These are phyloP conservation scores for Chiroxiphia lanceolata DNA, from an alignment of 2,797 vertebrate species.

Conservation along the genomic window DNA sequence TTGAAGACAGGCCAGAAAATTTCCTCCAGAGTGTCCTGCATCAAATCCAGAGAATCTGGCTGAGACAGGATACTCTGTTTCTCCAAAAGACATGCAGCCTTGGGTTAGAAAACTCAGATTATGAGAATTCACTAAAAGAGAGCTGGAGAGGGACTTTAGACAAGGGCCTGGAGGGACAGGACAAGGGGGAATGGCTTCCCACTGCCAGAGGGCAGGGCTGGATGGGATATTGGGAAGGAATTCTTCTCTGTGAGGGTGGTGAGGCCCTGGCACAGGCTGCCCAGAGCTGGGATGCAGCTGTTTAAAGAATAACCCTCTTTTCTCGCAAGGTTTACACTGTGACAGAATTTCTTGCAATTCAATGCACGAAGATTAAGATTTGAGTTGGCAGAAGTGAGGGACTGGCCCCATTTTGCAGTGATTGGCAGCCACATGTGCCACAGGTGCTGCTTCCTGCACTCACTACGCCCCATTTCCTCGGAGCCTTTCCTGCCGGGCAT, in stretches of 20 bases:
- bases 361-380: not conserved
- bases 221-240: not conserved
- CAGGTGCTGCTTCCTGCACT: not conserved
- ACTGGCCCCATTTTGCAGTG: not conserved
- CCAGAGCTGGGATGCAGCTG: not conserved
- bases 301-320: not conserved
- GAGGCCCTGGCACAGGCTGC: not conserved
- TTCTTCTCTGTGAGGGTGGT: too few species aligned
- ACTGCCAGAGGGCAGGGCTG: not conserved
- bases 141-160: not conserved
- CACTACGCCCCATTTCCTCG: not conserved
- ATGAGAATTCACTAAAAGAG: not conserved
- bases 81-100: not conserved
- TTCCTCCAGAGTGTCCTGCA: not conserved
- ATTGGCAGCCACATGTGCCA: not conserved
- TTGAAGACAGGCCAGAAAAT: not conserved
- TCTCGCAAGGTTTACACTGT: not conserved
- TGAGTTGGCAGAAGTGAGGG: not conserved
- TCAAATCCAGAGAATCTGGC: not conserved
- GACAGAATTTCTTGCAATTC: not conserved
- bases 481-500: not conserved
- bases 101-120: not conserved
- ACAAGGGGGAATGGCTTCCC: not conserved
- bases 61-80: not conserved
- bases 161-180: not conserved